Evolutionary conservation across 2,797 vertebrate species (phyloP), one percentile per base, ranked within the genome.

Genomic region (Eleutherodactylus coqui): DNA sequence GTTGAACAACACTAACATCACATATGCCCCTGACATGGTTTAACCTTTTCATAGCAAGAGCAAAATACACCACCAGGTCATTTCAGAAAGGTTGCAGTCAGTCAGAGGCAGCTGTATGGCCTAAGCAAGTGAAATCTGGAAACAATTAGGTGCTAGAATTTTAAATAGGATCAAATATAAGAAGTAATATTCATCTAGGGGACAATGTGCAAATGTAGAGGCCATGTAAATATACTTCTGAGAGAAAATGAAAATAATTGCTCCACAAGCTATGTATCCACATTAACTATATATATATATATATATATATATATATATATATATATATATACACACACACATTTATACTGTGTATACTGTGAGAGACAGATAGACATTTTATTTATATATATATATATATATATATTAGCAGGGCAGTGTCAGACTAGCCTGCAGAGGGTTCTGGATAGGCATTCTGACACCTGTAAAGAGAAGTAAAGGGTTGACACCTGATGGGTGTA

Each of bases 21-120:
- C 79, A 70, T 82, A 29, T 53, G 62, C 62, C 79, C 79, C 64
- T 49, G 43, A 82, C 64, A 60, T 51, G 43, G 29, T 82, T 82
- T 82, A 69, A 70, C 79, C 60, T 82, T 82, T 70, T 51, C 79
- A 64, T 82, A 24, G 64, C 19, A 47, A 36, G 17, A 70, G 79
- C 62, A 82, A 16, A 67, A 70, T 21, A 38, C 32, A 82, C 29
- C 60, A 69, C 29, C 60, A 69, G 79, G 41, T 81, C 41, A 51
- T 69, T 69, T 45, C 43, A 51, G 51, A 53, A 17, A 13, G 62
- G 45, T n/a, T 34, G 43, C 21, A 70, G 79, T 34, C 64, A 69
- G 29, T 34, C 41, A 58, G 78, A 79, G 64, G n/a, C 78, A 64
- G 78, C 78, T 79, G 78, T 29, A 79, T 13, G n/a, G 17, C 45